Base-by-base conservation (phyloP, 2,113 vertebrate genomes). In the Cebidichthys violaceus region DNA sequence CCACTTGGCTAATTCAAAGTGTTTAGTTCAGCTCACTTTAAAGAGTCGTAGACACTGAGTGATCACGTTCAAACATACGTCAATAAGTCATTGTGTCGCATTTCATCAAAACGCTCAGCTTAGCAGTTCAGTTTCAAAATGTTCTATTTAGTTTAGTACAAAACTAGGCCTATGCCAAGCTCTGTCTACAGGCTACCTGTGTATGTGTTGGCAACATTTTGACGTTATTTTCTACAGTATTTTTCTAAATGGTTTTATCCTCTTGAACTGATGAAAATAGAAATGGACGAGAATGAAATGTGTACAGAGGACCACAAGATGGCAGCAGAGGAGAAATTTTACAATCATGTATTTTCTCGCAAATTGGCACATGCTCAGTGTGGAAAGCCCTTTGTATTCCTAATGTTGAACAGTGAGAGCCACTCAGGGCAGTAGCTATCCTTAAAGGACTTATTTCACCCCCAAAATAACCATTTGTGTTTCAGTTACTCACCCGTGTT, bases 231-330 rank as follows among this genome's bases (percentile, higher is more conserved):
- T 62, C 4, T 1, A 27, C n/a, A 54, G 10, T 7, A 31, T 74
- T 9, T 35, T 14, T 10, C 45, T 55, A 20, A 24, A 41, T 43
- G 1, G 4, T 68, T 50, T 68, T 24, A 31, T 29, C 10, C 4
- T 37, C 5, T 41, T 8, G 3, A 22, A 47, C 24, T 2, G 20
- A 18, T 41, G 24, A 9, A 14, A 68, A 68, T 0, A 24, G 54
- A 43, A 9, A 47, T 31, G 9, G n/a, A 59, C 2, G 68, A 62
- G 8, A 64, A 27, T n/a, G 65, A 41, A 54, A 66, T 75, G 65
- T 61, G 27, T 20, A 33, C n/a, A 0, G n/a, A 67, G 66, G 84
- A 77, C 41, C 90, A 87, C 74, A 64, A 75, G 86, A 68, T 88
- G 82, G 84, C 22, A 74, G 82, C 70, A 86, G 45, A 83, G 17